These are phyloP conservation scores for Cosmia pyralina DNA, from an alignment of 2,888 invertebrate genomes.

Conservation along the genomic window DNA sequence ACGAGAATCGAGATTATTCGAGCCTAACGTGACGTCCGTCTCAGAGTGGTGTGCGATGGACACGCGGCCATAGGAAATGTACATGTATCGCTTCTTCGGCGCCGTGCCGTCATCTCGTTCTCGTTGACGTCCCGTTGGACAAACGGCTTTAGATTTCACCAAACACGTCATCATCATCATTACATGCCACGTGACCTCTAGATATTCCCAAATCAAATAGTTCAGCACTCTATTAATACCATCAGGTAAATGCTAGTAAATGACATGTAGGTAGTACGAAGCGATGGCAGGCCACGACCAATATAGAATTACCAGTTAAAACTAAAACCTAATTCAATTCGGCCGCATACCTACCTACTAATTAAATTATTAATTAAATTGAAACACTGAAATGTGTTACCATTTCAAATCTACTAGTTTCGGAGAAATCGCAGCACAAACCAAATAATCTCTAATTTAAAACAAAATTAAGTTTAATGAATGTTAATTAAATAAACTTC, in stretches of 20 bases:
- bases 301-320: conserved; percentile 11
- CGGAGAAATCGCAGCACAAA: background rate
- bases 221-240: background rate
- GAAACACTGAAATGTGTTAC: conserved; percentile 6
- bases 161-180: too few species aligned
- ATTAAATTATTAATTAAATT: too few species aligned
- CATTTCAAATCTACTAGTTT: background rate
- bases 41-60: too few species aligned
- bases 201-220: conserved; percentile 1
- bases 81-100: too few species aligned
- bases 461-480: background rate
- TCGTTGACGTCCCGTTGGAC: too few species aligned
- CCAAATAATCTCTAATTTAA: conserved; percentile 1
- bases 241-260: conserved; percentile 1
- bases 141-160: too few species aligned
- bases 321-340: conserved; percentile 12
- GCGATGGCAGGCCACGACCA: background rate
- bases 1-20: too few species aligned
- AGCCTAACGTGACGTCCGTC: too few species aligned
- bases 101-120: too few species aligned
- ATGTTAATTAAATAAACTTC: conserved; percentile 20
- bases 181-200: background rate
- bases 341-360: background rate
- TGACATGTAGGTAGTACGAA: too few species aligned
- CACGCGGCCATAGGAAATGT: too few species aligned